Conservation (phyloP, 30 jellyfish, hydroid and myxozoan species). For the Chironex yamaguchii region DNA sequence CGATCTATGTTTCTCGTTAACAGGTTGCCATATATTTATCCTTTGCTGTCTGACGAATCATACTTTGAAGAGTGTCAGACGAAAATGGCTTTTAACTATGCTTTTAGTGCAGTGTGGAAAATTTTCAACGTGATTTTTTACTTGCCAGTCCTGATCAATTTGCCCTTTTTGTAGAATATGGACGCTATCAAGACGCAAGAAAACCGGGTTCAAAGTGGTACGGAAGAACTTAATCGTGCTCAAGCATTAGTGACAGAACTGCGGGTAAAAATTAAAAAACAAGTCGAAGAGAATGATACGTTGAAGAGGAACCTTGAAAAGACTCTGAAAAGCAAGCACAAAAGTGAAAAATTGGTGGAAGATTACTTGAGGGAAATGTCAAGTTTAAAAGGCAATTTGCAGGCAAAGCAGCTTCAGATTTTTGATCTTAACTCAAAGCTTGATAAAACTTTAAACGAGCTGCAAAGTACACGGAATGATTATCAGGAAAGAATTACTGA, state of each 20-base stretch:
- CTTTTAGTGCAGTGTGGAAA: too few relatives aligned
- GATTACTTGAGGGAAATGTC: slow-evolving; percentile 60
- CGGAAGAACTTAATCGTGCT: not conserved
- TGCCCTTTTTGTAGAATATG: too few relatives aligned
- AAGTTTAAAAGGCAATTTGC: slow-evolving; percentile 26
- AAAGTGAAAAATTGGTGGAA: not conserved
- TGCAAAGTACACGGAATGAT: not conserved
- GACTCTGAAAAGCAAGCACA: not conserved
- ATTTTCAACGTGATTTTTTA: too few relatives aligned
- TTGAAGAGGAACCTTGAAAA: too few relatives aligned
- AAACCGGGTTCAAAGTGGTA: too few relatives aligned
- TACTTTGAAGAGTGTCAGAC: too few relatives aligned
- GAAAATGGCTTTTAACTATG: too few relatives aligned
- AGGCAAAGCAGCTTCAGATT: slow-evolving; percentile 66
- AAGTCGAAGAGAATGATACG: not conserved
- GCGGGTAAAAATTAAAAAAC: not conserved
- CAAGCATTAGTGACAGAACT: not conserved
- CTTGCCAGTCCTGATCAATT: too few relatives aligned
- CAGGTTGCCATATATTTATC: not conserved
- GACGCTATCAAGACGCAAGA: too few relatives aligned
- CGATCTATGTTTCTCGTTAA: not conserved
- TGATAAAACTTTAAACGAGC: not conserved
- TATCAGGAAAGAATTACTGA: slow-evolving; percentile 71
- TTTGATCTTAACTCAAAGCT: not conserved
- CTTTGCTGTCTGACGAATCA: not conserved